Conservation (phyloP, 2,797 vertebrate genomes). For the Melanogrammus aeglefinus region DNA sequence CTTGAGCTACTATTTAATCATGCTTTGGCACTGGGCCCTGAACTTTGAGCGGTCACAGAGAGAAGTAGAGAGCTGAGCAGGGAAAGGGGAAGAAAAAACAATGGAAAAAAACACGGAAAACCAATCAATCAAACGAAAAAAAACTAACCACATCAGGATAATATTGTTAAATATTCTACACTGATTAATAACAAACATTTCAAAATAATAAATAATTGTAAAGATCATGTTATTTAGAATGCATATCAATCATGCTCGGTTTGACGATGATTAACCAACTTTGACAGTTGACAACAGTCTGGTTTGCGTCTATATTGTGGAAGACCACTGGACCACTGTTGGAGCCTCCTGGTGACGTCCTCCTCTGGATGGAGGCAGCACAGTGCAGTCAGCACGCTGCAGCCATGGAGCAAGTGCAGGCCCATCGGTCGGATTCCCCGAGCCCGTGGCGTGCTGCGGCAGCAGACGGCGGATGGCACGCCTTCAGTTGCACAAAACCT, state of each 20-base stretch:
- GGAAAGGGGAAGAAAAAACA: too few relatives aligned
- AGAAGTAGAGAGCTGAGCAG: too few relatives aligned
- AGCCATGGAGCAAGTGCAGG: constrained; percentile 24
- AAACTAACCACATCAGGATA: neutral
- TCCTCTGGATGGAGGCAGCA: constrained; percentile 7
- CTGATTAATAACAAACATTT: neutral
- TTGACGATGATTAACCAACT: neutral
- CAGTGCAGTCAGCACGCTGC: neutral
- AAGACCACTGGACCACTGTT: neutral
- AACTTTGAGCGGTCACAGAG: too few relatives aligned
- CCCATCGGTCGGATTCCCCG: constrained; percentile 33
- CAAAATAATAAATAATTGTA: neutral
- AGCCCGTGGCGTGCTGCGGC: neutral
- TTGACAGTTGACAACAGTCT: neutral
- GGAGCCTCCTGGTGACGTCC: constrained; percentile 1
- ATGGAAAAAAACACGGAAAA: too few relatives aligned
- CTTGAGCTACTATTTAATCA: too few relatives aligned
- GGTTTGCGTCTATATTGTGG: constrained; percentile 13
- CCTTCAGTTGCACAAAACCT: constrained; percentile 38
- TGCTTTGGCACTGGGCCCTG: too few relatives aligned
- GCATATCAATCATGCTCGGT: neutral
- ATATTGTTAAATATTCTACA: neutral
- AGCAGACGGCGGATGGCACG: constrained; percentile 17
- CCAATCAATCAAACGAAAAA: too few relatives aligned
- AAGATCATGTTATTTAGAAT: neutral